phyloP scores from a whole-genome alignment of 2,888 invertebrate genomes.

The Limnephilus marmoratus region DNA sequence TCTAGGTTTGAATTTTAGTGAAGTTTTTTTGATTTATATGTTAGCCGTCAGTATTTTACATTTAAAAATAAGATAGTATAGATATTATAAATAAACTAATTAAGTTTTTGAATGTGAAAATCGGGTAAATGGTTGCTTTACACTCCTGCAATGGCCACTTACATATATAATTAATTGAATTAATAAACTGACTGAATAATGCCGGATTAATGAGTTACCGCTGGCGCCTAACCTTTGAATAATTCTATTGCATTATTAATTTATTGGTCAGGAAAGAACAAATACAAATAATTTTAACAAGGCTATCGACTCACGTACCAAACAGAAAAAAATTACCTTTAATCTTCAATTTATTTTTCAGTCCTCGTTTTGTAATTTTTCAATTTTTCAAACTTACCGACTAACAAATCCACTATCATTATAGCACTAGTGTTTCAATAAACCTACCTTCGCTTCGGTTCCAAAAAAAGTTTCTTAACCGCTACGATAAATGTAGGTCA shows the following conservation, averaged over 20 bases:
- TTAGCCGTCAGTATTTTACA: no score
- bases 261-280: background rate
- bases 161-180: no score
- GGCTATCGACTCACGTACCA: background rate
- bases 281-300: background rate
- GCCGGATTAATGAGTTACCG: background rate
- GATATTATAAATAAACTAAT: no score
- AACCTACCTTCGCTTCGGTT: background rate
- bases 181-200: background rate
- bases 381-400: background rate
- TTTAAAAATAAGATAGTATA: no score
- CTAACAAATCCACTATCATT: background rate
- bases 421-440: no score
- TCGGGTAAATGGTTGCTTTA: no score
- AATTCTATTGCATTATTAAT: background rate
- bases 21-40: no score
- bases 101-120: no score
- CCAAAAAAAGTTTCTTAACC: background rate
- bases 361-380: background rate
- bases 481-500: background rate
- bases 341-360: background rate
- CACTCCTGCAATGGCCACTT: no score
- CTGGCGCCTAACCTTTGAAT: background rate
- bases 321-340: background rate
- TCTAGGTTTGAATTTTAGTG: background rate